Evolutionary conservation across 64 coral and sea anemone genomes (phyloP).

Genomic region (Porites australiensis): DNA sequence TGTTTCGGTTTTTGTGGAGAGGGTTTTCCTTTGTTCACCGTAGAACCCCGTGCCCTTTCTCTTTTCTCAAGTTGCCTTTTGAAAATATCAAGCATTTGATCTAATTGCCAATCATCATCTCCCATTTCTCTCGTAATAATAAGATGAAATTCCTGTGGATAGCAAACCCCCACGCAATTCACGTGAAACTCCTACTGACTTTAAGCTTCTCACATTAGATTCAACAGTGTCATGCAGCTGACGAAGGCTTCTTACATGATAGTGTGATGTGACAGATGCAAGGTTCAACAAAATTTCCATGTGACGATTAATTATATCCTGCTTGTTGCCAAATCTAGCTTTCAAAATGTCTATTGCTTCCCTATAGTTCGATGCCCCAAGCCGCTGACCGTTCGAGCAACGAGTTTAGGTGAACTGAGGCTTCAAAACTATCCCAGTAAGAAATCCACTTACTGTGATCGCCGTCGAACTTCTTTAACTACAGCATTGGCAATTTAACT

Average conservation of each 20-base stretch:
- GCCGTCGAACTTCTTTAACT: slow-evolving; percentile 49
- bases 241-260: slow-evolving; percentile 19
- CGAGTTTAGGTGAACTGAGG: slow-evolving; percentile 67
- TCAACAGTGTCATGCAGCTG: slow-evolving; percentile 60
- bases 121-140: slow-evolving; percentile 18
- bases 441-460: slow-evolving; percentile 58
- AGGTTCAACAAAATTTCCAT: slow-evolving; percentile 63
- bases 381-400: slow-evolving; percentile 9
- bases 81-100: slow-evolving; percentile 2
- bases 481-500: slow-evolving; percentile 64
- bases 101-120: slow-evolving; percentile 12
- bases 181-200: slow-evolving; percentile 16
- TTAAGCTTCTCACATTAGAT: no score
- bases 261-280: background rate
- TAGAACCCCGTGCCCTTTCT: slow-evolving; percentile 7
- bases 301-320: slow-evolving; percentile 60
- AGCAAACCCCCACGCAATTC: slow-evolving; percentile 35
- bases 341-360: slow-evolving; percentile 44
- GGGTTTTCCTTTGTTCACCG: background rate
- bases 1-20: background rate
- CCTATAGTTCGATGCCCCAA: slow-evolving; percentile 36
- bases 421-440: slow-evolving; percentile 79
- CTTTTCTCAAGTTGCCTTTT: slow-evolving; percentile 36
- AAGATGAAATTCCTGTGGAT: background rate
- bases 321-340: slow-evolving; percentile 57